Percentiles rank a stretch among this genome's conserved stretches.
phyloP scores from a whole-genome alignment of 2,888 invertebrate species.

The Elaeidobius kamerunicus region DNA sequence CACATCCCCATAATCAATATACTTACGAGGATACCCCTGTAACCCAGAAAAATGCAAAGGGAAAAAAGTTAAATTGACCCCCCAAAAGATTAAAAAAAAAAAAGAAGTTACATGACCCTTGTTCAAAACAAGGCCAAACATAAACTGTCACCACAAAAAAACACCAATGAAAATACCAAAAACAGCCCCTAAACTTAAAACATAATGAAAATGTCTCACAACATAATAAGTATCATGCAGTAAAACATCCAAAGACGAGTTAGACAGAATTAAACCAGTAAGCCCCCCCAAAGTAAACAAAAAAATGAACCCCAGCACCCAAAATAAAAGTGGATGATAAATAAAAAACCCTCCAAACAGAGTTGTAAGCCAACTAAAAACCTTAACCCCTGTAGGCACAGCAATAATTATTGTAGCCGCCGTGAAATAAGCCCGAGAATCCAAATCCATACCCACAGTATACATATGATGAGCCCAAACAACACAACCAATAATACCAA shows the following conservation, averaged over 20 bases:
- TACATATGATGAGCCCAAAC: conserved; percentile 86
- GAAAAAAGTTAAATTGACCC: neutral
- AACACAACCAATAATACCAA: conserved; percentile 81
- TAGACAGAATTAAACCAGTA: no score
- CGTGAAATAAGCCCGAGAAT: conserved; percentile 81
- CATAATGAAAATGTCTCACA: conserved; percentile 80
- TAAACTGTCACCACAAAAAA: conserved; percentile 66
- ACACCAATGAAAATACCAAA: conserved; percentile 75
- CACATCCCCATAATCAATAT: neutral
- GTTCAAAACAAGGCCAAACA: conserved; percentile 30
- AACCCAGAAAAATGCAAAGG: neutral
- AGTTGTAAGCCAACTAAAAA: conserved; percentile 75
- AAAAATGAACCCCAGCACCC: conserved; percentile 45
- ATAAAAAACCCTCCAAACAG: conserved; percentile 64
- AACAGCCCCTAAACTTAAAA: conserved; percentile 65
- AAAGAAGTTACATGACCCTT: neutral
- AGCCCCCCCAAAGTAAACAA: conserved; percentile 49
- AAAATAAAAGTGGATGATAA: no score
- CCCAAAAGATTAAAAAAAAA: neutral
- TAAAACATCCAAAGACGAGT: conserved; percentile 61
- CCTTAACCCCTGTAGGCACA: conserved; percentile 79
- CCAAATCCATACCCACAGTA: conserved; percentile 79
- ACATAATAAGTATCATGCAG: conserved; percentile 83
- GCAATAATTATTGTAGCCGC: conserved; percentile 86
- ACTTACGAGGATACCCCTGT: neutral